These are phyloP conservation scores for Diaperis boleti DNA, from an alignment of 2,888 invertebrate genomes.

Conservation along the genomic window DNA sequence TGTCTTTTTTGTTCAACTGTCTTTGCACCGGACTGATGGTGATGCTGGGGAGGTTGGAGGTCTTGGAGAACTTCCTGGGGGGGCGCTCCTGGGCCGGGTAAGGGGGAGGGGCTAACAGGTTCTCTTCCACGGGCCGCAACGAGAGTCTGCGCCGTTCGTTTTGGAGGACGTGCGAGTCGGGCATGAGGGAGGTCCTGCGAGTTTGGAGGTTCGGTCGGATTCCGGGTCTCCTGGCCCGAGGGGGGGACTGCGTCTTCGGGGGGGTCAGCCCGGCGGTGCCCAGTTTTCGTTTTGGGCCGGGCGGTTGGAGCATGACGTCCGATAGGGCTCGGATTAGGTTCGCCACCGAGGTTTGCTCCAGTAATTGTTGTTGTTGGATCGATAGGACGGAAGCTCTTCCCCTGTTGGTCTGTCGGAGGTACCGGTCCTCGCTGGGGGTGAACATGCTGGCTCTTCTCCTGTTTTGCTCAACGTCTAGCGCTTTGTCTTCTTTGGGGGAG, in stretches of 20 bases:
- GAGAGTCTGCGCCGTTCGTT: conserved; percentile 54
- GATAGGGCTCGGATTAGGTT: conserved; percentile 84
- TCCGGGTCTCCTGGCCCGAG: conserved; percentile 46
- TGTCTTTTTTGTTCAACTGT: conserved; percentile 49
- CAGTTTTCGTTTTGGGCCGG: conserved; percentile 67
- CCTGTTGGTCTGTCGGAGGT: conserved; percentile 48
- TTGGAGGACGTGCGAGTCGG: conserved; percentile 30
- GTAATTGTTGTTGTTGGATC: conserved; percentile 66
- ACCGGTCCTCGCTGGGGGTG: conserved; percentile 49
- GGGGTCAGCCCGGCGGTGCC: conserved; percentile 67
- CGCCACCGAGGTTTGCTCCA: conserved; percentile 86
- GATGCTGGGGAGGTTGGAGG: conserved; percentile 8
- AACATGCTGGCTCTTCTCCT: conserved; percentile 61
- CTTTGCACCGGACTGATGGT: conserved; percentile 49
- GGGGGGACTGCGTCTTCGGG: conserved; percentile 29
- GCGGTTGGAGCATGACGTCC: conserved; percentile 45
- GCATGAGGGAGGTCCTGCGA: conserved; percentile 55
- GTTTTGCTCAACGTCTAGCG: conserved; percentile 36
- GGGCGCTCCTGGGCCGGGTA: conserved; percentile 33
- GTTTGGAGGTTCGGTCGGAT: conserved; percentile 46
- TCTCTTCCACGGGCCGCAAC: conserved; percentile 55
- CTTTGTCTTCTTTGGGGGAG: conserved; percentile 45
- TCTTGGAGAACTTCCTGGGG: conserved; percentile 29
- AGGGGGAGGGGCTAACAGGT: conserved; percentile 45
- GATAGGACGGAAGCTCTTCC: conserved; percentile 54